A percentile compares a stretch with the other conserved stretches of the same genome.
Evolutionary conservation across 1,140 invertebrate genomes (phyloP).

Genomic region (Copidosoma floridanum): DNA sequence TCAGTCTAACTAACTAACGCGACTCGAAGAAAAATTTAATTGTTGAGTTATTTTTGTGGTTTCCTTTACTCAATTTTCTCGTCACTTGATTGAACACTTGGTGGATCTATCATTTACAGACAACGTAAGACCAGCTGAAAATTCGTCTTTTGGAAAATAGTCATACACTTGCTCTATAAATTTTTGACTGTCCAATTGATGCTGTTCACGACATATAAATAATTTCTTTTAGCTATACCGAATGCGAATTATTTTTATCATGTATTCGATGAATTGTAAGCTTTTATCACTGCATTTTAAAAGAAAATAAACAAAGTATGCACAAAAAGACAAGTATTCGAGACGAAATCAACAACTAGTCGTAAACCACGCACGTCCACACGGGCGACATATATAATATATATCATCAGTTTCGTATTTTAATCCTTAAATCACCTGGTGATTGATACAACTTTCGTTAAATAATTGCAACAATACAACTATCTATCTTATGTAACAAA

Average conservation of each 20-base stretch:
- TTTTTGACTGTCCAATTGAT: too few species aligned
- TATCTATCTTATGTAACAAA: conserved; percentile 42
- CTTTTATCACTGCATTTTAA: too few species aligned
- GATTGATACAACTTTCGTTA: conserved; percentile 28
- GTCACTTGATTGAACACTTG: conserved; percentile 46
- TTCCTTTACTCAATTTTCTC: conserved; percentile 15
- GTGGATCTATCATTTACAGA: conserved; percentile 43
- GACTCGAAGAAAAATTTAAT: conserved; percentile 1
- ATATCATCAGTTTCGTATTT: too few species aligned
- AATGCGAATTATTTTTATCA: too few species aligned
- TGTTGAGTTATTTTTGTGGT: neutral
- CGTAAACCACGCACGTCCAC: conserved; percentile 20
- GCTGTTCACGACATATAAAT: too few species aligned
- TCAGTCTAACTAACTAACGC: too few species aligned
- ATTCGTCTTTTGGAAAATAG: neutral
- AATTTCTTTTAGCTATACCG: too few species aligned
- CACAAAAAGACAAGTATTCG: too few species aligned
- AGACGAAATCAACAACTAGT: too few species aligned
- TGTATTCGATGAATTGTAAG: too few species aligned
- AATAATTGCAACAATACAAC: conserved; percentile 39
- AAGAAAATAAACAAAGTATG: too few species aligned
- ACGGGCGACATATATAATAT: conserved; percentile 18
- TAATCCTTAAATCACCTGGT: conserved; percentile 28
- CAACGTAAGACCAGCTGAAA: conserved; percentile 12
- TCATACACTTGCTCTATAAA: too few species aligned